Percentiles rank a stretch among this genome's conserved stretches.
Evolutionary conservation across 30 jellyfish, hydroid and myxozoan genomes (phyloP).

Genomic region (Phacellophora camtschatica): DNA sequence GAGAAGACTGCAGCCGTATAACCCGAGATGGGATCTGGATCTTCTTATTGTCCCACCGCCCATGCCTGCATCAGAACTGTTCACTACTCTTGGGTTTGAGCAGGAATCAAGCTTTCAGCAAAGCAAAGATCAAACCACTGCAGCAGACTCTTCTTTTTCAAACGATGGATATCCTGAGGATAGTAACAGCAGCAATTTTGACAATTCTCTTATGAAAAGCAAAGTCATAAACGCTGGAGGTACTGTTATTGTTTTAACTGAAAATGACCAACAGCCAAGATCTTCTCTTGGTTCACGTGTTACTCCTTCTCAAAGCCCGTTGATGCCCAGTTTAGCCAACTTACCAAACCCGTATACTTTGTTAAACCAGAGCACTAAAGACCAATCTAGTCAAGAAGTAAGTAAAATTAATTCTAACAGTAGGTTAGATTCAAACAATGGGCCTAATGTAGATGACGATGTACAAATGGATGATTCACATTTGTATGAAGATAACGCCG

Average conservation of each 20-base stretch:
- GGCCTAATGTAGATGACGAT: not conserved
- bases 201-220: conserved; percentile 8
- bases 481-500: not conserved
- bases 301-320: not conserved
- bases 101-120: conserved; percentile 3
- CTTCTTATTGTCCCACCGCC: conserved; percentile 92
- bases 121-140: not conserved
- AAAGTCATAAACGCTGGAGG: conserved; percentile 67
- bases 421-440: not conserved
- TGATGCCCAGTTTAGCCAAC: no score
- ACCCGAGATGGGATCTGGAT: conserved; percentile 91
- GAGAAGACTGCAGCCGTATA: conserved; percentile 80
- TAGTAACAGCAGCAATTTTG: not conserved
- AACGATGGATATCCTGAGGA: not conserved
- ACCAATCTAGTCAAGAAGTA: not conserved
- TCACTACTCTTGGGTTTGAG: conserved; percentile 48
- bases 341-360: not conserved
- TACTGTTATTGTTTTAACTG: conserved; percentile 66
- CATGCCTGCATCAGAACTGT: conserved; percentile 83
- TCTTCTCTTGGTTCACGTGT: not conserved
- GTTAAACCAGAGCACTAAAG: not conserved
- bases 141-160: not conserved
- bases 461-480: not conserved
- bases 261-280: conserved; percentile 33
- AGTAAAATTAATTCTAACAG: not conserved